phyloP scores from a whole-genome alignment of 2,113 vertebrate species.

The Thunnus maccoyii region DNA sequence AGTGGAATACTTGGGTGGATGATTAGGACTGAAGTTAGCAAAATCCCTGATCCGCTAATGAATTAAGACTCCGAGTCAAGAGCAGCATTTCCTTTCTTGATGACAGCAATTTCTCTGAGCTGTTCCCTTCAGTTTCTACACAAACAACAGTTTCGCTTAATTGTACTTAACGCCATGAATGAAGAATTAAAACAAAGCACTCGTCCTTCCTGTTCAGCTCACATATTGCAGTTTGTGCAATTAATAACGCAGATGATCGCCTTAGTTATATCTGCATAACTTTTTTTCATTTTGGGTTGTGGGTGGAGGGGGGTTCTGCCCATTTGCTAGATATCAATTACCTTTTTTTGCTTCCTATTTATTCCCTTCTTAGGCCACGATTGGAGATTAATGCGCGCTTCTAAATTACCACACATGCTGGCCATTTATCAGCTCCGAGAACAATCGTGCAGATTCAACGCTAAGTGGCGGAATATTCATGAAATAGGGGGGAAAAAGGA shows the following conservation, averaged over 20 bases:
- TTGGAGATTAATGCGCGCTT: slow-evolving; percentile 82
- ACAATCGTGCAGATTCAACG: slow-evolving; percentile 82
- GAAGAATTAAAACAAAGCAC: slow-evolving; percentile 71
- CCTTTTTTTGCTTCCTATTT: slow-evolving; percentile 71
- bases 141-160: slow-evolving; percentile 69
- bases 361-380: slow-evolving; percentile 73
- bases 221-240: slow-evolving; percentile 61
- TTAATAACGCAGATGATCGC: slow-evolving; percentile 78
- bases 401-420: slow-evolving; percentile 83
- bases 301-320: slow-evolving; percentile 42
- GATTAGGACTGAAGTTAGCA: slow-evolving; percentile 76
- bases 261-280: slow-evolving; percentile 66
- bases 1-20: slow-evolving; percentile 54
- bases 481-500: slow-evolving; percentile 69
- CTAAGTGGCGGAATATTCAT: slow-evolving; percentile 85
- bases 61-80: slow-evolving; percentile 76
- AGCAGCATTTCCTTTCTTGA: slow-evolving; percentile 57
- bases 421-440: slow-evolving; percentile 83
- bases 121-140: slow-evolving; percentile 51
- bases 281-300: slow-evolving; percentile 58
- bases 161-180: slow-evolving; percentile 60
- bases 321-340: slow-evolving; percentile 82
- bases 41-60: slow-evolving; percentile 79
- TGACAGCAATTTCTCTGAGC: slow-evolving; percentile 64
- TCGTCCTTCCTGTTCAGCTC: slow-evolving; percentile 55